phyloP scores from a whole-genome alignment of 2,113 vertebrate species.

The Desmodus rotundus region DNA sequence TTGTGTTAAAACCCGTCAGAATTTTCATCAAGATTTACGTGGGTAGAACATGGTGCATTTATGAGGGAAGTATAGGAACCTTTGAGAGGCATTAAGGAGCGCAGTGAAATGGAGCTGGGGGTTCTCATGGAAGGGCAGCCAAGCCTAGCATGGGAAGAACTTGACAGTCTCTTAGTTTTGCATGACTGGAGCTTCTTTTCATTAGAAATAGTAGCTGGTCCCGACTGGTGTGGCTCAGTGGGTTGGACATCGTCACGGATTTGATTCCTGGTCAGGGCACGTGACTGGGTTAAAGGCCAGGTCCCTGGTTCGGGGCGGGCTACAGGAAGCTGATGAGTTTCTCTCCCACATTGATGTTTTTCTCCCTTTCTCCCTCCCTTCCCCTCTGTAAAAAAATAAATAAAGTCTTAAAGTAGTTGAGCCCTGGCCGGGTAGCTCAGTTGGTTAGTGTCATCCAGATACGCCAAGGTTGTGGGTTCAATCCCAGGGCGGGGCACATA shows the following conservation, averaged over 20 bases:
- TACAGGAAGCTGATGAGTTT: too few relatives aligned
- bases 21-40: neutral
- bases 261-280: too few relatives aligned
- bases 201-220: neutral
- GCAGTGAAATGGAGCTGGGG: neutral
- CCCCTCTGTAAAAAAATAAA: neutral
- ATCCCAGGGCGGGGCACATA: too few relatives aligned
- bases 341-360: too few relatives aligned
- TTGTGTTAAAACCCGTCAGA: neutral
- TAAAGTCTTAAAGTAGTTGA: neutral
- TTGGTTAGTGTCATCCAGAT: too few relatives aligned
- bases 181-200: neutral
- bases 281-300: too few relatives aligned
- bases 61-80: neutral
- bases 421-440: too few relatives aligned
- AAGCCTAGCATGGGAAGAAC: neutral
- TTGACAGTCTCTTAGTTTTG: neutral
- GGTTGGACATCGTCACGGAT: too few relatives aligned
- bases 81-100: neutral
- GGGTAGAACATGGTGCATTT: neutral
- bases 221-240: neutral
- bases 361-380: neutral
- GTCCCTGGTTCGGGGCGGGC: too few relatives aligned
- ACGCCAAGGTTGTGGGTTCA: too few relatives aligned
- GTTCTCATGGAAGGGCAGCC: neutral